phyloP scores from a whole-genome alignment of 2,113 vertebrate species.

The Symphodus melops region DNA sequence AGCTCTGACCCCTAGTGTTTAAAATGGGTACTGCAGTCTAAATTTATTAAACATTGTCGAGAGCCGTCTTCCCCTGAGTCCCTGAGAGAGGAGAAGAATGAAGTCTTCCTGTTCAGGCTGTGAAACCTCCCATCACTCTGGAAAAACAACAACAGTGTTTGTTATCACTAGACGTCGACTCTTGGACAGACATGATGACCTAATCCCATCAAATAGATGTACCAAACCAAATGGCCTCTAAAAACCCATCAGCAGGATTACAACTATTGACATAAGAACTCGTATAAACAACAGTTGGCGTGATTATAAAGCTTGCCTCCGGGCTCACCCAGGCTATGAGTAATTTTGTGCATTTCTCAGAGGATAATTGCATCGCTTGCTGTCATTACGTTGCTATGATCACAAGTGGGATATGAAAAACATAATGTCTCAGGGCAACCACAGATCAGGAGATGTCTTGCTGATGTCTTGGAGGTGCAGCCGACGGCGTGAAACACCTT shows the following conservation, averaged over 20 bases:
- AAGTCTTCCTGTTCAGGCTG: slow-evolving; percentile 9
- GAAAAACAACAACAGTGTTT: slow-evolving; percentile 14
- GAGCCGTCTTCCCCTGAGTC: not conserved
- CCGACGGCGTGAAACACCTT: slow-evolving; percentile 40
- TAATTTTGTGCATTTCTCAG: slow-evolving; percentile 45
- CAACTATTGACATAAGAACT: slow-evolving; percentile 49
- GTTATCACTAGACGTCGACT: slow-evolving; percentile 24
- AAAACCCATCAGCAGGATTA: slow-evolving; percentile 29
- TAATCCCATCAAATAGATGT: slow-evolving; percentile 30
- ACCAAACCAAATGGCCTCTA: slow-evolving; percentile 14
- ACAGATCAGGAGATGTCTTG: slow-evolving; percentile 40
- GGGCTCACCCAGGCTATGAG: slow-evolving; percentile 29
- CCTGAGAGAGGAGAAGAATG: not conserved
- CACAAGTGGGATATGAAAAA: slow-evolving; percentile 54
- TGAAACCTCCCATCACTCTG: slow-evolving; percentile 21
- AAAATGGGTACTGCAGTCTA: no score
- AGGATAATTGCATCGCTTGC: slow-evolving; percentile 48
- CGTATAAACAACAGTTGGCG: slow-evolving; percentile 47
- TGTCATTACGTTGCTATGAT: slow-evolving; percentile 60
- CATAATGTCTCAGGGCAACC: slow-evolving; percentile 43
- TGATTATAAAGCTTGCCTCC: slow-evolving; percentile 41
- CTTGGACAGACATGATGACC: slow-evolving; percentile 41
- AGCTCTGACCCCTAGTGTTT: no score
- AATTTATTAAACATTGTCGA: no score
- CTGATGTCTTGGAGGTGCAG: slow-evolving; percentile 56